phyloP scores from a whole-genome alignment of 1,140 invertebrate genomes.

The Steinernema khuongi region DNA sequence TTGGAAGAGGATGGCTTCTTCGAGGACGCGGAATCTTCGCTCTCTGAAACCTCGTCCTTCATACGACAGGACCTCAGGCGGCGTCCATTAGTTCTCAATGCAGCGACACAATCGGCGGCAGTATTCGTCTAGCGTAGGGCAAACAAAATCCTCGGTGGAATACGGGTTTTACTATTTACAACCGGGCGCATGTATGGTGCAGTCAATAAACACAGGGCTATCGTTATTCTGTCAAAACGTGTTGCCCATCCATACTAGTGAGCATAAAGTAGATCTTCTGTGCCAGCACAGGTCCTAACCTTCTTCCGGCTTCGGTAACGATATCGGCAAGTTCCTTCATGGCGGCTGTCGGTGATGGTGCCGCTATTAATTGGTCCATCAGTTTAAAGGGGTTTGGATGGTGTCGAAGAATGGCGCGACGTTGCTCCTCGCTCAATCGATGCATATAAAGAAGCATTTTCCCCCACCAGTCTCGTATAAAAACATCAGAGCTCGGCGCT shows the following conservation, averaged over 20 bases:
- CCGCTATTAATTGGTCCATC: not conserved
- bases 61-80: not conserved
- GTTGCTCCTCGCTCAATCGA: not conserved
- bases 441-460: conserved; percentile 7
- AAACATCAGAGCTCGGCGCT: not conserved
- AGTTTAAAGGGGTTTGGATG: conserved; percentile 1
- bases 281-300: not conserved
- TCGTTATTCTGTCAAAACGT: not conserved
- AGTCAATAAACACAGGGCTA: not conserved
- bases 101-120: not conserved
- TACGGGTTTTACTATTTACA: not conserved
- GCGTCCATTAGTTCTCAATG: not conserved
- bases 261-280: conserved; percentile 7
- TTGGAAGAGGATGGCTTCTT: not conserved
- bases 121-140: not conserved
- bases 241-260: not conserved
- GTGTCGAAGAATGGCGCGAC: not conserved
- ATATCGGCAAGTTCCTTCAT: not conserved
- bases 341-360: not conserved
- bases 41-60: not conserved
- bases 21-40: not conserved
- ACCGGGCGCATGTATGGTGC: no score
- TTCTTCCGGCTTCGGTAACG: not conserved
- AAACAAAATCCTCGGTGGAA: not conserved
- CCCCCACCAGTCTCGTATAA: not conserved